A percentile compares a stretch with the other conserved stretches of the same genome.
Conservation (phyloP, 2,888 invertebrate species). For the Aphodius sticticus region DNA sequence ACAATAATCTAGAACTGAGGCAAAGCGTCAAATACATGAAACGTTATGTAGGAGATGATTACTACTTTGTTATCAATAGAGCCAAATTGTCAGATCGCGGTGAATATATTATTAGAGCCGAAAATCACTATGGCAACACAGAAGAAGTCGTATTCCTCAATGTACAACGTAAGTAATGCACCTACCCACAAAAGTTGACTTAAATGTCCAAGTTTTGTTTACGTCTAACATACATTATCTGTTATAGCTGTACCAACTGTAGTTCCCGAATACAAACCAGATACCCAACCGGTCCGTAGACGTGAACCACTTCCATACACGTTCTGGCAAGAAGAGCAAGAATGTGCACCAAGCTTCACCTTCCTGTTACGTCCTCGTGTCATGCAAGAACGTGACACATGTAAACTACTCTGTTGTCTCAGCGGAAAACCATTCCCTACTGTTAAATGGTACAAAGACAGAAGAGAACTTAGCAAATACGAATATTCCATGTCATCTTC, state of each 20-base stretch:
- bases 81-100: constrained; percentile 95
- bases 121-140: constrained; percentile 94
- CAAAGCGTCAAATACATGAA: constrained; percentile 99
- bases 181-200: neutral
- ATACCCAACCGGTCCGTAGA: constrained; percentile 75
- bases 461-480: constrained; percentile 86
- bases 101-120: constrained; percentile 95
- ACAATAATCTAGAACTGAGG: constrained; percentile 89
- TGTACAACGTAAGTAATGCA: constrained; percentile 81
- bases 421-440: constrained; percentile 94
- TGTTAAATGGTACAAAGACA: constrained; percentile 93
- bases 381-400: constrained; percentile 94
- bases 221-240: constrained; percentile 32
- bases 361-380: constrained; percentile 98
- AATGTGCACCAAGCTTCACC: constrained; percentile 95
- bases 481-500: constrained; percentile 91
- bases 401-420: constrained; percentile 97
- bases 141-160: constrained; percentile 97
- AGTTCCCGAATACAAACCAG: constrained; percentile 71
- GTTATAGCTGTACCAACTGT: constrained; percentile 77
- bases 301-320: constrained; percentile 86
- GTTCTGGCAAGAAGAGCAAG: constrained; percentile 92
- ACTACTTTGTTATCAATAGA: constrained; percentile 97
- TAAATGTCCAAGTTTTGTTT: constrained; percentile 15
- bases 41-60: constrained; percentile 94